Evolutionary conservation across 1,140 invertebrate genomes (phyloP).

Genomic region (Leptopilina clavipes): DNA sequence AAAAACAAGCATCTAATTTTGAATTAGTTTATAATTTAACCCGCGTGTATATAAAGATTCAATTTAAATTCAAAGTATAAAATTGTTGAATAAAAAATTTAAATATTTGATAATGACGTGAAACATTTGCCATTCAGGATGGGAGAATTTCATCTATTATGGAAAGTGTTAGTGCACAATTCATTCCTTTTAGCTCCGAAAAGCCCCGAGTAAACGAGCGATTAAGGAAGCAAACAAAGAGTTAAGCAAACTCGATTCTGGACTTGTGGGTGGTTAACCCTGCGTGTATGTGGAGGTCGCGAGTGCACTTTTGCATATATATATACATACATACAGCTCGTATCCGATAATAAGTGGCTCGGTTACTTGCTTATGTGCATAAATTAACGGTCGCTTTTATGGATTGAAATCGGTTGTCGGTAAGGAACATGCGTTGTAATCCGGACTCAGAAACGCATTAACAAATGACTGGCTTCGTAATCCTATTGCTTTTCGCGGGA

Average conservation of each 20-base stretch:
- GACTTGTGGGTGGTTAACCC: slow-evolving; percentile 21
- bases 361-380: slow-evolving; percentile 60
- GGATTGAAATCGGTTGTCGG: slow-evolving; percentile 56
- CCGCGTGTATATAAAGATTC: too few relatives aligned
- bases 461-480: slow-evolving; percentile 59
- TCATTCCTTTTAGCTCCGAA: slow-evolving; percentile 24
- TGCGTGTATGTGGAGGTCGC: too few relatives aligned
- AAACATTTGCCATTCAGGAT: too few relatives aligned
- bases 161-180: not conserved
- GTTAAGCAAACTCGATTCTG: slow-evolving; percentile 25
- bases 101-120: too few relatives aligned
- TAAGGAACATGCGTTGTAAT: slow-evolving; percentile 60
- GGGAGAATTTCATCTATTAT: not conserved
- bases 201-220: slow-evolving; percentile 21
- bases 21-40: too few relatives aligned
- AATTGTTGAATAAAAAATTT: too few relatives aligned
- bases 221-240: slow-evolving; percentile 31
- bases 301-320: slow-evolving; percentile 9
- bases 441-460: slow-evolving; percentile 65
- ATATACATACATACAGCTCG: too few relatives aligned
- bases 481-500: slow-evolving; percentile 52
- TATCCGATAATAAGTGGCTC: slow-evolving; percentile 41
- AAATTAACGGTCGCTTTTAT: slow-evolving; percentile 62
- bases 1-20: too few relatives aligned
- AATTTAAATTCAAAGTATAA: too few relatives aligned